phyloP scores from a whole-genome alignment of 2,888 invertebrate genomes.

The Lasioglossum villosulum region DNA sequence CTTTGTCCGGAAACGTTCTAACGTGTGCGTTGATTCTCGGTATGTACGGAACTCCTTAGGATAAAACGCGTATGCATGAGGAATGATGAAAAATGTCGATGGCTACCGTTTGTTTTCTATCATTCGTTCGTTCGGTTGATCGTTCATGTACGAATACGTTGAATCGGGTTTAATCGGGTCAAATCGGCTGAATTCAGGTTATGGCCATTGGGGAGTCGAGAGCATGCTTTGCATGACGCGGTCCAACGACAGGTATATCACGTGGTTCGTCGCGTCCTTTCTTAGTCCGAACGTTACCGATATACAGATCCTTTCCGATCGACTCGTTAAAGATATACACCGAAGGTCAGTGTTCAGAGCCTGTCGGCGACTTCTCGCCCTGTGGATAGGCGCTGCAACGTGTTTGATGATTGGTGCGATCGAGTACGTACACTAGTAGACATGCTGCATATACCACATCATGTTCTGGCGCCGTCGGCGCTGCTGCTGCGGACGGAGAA shows the following conservation, averaged over 20 bases:
- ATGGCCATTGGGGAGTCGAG: conserved; percentile 72
- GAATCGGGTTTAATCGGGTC: conserved; percentile 60
- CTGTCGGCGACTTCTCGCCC: conserved; percentile 57
- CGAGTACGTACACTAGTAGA: conserved; percentile 54
- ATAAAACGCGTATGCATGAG: conserved; percentile 18
- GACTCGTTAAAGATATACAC: conserved; percentile 24
- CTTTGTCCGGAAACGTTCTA: background rate
- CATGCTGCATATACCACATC: conserved; percentile 57
- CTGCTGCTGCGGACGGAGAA: conserved; percentile 68
- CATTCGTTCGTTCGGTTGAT: conserved; percentile 47
- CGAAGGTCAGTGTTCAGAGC: conserved; percentile 36
- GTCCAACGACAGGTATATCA: conserved; percentile 76
- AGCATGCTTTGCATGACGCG: conserved; percentile 69
- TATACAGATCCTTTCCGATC: conserved; percentile 37
- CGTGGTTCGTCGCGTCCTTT: conserved; percentile 74
- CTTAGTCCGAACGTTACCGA: conserved; percentile 52
- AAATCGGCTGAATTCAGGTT: conserved; percentile 73
- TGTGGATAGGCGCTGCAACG: conserved; percentile 57
- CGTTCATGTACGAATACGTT: conserved; percentile 41
- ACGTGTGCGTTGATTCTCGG: background rate
- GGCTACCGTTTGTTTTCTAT: conserved; percentile 64
- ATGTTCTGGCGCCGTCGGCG: conserved; percentile 69
- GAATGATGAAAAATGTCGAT: conserved; percentile 49
- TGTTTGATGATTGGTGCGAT: conserved; percentile 45
- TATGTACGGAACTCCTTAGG: background rate